Evolutionary conservation across 2,888 invertebrate genomes (phyloP).

Genomic region (Drosophila gaucha): DNA sequence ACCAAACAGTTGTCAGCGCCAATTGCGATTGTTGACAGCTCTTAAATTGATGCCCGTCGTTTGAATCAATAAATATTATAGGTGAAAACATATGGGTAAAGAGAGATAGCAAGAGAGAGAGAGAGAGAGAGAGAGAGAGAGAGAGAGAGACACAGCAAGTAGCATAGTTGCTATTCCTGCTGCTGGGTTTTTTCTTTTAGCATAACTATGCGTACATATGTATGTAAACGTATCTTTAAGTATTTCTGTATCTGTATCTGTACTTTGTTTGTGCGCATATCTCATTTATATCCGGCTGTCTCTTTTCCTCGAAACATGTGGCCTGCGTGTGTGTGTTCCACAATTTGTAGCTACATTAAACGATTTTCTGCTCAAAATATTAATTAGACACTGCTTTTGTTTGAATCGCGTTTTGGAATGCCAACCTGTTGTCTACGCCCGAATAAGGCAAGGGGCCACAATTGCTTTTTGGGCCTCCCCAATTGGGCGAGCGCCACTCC

Average conservation of each 20-base stretch:
- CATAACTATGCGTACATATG: constrained; percentile 30
- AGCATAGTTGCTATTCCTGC: constrained; percentile 57
- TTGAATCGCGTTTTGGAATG: constrained; percentile 11
- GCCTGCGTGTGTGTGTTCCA: constrained; percentile 20
- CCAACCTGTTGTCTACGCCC: constrained; percentile 29
- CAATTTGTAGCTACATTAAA: constrained; percentile 65
- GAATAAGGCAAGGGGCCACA: constrained; percentile 10
- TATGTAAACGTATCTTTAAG: constrained; percentile 30
- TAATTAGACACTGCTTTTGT: constrained; percentile 59
- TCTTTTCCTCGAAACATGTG: constrained; percentile 16
- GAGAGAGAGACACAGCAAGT: constrained; percentile 1
- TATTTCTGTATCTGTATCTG: constrained; percentile 21
- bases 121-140: background rate
- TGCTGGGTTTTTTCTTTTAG: constrained; percentile 56
- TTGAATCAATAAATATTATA: constrained; percentile 77
- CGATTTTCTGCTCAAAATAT: constrained; percentile 65
- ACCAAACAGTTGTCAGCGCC: constrained; percentile 55
- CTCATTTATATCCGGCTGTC: constrained; percentile 41
- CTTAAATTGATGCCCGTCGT: constrained; percentile 72
- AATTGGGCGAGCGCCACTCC: constrained; percentile 15
- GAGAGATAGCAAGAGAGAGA: constrained; percentile 1
- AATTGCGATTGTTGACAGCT: constrained; percentile 68
- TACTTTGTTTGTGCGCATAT: constrained; percentile 21
- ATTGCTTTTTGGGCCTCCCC: constrained; percentile 4
- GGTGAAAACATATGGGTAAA: constrained; percentile 69